A percentile compares a stretch with the other conserved stretches of the same genome.
These are phyloP conservation scores for Aspidiotus rigidus DNA, from an alignment of 2,888 invertebrate genomes.

Conservation along the genomic window DNA sequence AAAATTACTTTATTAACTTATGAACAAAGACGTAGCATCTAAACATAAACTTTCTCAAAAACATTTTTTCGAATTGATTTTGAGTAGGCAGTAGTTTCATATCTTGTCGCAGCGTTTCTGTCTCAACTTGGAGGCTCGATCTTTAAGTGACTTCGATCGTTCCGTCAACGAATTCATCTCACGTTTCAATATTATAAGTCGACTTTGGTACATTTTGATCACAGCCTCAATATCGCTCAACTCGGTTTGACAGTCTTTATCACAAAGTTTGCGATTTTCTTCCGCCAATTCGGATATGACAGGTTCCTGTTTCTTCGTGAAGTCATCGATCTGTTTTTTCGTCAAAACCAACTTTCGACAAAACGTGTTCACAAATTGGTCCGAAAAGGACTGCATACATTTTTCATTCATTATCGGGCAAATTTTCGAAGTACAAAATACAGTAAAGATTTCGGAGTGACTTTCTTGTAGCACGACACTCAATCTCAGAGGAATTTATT, in stretches of 20 bases:
- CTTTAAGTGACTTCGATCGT: conserved; percentile 22
- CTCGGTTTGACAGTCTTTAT: conserved; percentile 17
- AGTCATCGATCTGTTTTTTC: conserved; percentile 13
- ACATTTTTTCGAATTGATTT: too few relatives aligned
- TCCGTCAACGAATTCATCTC: conserved; percentile 29
- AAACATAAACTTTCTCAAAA: neutral
- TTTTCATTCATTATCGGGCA: too few relatives aligned
- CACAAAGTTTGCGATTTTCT: conserved; percentile 6
- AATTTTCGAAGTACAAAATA: too few relatives aligned
- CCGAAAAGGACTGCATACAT: conserved; percentile 1
- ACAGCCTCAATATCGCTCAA: conserved; percentile 24
- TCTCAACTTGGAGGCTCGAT: conserved; percentile 20
- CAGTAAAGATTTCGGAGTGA: too few relatives aligned
- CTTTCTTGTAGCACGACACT: too few relatives aligned
- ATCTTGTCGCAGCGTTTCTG: conserved; percentile 8
- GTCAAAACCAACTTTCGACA: conserved; percentile 8
- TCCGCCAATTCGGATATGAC: conserved; percentile 12
- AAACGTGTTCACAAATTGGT: conserved; percentile 12
- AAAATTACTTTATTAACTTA: conserved; percentile 8
- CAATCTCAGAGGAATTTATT: too few relatives aligned
- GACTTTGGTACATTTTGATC: conserved; percentile 25
- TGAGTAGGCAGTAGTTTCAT: neutral
- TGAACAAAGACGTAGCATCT: neutral
- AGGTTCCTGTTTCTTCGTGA: conserved; percentile 18
- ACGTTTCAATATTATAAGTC: conserved; percentile 15